Conservation (phyloP, 2,797 vertebrate genomes). For the Hapalemur alaotrensis region DNA sequence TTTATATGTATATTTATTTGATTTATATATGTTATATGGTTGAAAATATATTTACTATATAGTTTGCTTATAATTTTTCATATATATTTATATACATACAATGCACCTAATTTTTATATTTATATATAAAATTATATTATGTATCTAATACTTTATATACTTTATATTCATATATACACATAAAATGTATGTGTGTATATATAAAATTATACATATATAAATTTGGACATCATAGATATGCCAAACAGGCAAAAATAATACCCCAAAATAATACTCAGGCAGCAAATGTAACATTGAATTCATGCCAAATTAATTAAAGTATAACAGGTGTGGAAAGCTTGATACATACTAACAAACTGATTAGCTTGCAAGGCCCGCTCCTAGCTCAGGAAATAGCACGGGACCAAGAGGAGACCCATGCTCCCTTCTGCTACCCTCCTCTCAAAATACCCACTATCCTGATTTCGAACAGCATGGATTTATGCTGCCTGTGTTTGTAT, state of each 20-base stretch:
- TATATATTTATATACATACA: background rate
- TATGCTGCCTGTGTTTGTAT: background rate
- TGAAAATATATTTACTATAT: background rate
- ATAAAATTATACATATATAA: background rate
- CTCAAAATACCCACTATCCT: background rate
- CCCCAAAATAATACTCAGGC: too few relatives aligned
- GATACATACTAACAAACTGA: background rate
- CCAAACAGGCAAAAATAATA: background rate
- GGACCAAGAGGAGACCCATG: fast-evolving
- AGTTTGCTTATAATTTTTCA: background rate
- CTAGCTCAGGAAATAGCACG: background rate
- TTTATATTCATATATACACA: background rate
- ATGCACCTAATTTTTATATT: background rate
- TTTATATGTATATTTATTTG: background rate
- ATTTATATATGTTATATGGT: background rate
- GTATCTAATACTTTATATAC: background rate
- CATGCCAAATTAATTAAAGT: background rate
- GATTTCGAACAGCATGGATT: too few relatives aligned
- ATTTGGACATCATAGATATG: background rate
- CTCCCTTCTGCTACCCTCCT: background rate
- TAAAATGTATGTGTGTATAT: background rate
- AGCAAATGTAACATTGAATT: background rate
- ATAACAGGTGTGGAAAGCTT: background rate
- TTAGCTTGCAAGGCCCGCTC: fast-evolving
- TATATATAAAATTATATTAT: background rate